Base-by-base conservation (phyloP, 2,113 vertebrate species). In the Myxocyprinus asiaticus region DNA sequence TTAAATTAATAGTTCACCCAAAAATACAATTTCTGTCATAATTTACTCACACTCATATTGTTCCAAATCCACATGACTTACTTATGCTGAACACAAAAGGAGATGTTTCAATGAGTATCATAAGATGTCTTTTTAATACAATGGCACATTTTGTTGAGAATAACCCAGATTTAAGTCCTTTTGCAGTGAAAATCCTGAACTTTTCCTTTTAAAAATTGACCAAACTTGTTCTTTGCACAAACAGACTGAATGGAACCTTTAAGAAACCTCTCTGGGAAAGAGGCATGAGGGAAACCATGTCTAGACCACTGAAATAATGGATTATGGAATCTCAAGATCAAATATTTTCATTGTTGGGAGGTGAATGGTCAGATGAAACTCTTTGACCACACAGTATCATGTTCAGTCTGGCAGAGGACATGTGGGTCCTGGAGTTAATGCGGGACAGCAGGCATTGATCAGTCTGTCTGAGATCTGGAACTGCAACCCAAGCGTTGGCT, bases 361-460 rank as follows among this genome's bases (percentile, higher is more conserved):
- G 15, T 61, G 15, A 76, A 33, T 44, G 61, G 45, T 76, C 51
- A 76, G 47, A 76, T 76, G 42, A 66, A 76, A 65, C 14, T 14
- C 33, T 67, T 66, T 74, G 6, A 43, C 72, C 64, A 59, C 51
- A 68, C n/a, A 50, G 75, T 64, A 65, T 77, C 61, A 17, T 56
- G 67, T 82, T 77, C 17, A 48, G 67, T 67, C 58, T 58, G 72
- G 61, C 59, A 69, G 15, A 67, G 63, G 48, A 59, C 22, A 42
- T 14, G 42, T 50, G 66, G 73, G 42, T 59, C 56, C 66, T 65
- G 2, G 56, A 69, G 73, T 63, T 63, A 55, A 81, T 75, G 66
- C 80, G 44, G 67, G 80, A 82, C 75, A 74, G 51, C 62, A 59
- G 48, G 12, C 64, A 82, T 74, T 48, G 81, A 82, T 78, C 69